Evolutionary conservation across 2,113 vertebrate species (phyloP), one percentile per base, ranked within the genome.

Genomic region (Halcyon malimbica): DNA sequence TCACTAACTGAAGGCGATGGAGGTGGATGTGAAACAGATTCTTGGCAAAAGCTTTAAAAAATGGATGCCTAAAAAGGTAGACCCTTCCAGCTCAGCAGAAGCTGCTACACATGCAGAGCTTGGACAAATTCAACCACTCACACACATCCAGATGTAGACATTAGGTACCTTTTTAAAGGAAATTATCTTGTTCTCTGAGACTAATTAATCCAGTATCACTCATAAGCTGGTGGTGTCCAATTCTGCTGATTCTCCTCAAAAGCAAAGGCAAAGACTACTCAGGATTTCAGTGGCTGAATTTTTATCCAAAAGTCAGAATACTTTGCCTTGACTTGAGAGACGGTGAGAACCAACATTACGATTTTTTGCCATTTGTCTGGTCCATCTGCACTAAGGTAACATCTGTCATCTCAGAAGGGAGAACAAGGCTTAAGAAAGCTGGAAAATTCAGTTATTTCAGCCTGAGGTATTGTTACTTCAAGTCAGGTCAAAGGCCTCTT

Each of bases 11-110:
- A 91, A 96, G 59, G 75, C 3, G 18, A 91, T 41, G 82, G 84
- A 94, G 64, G 93, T 96, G 93, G 83, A 84, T 87, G 91, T 90
- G 79, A 91, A 95, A 70, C 23, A 96, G 74, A 90, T 57, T 74
- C 84, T 74, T 81, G 76, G 78, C 60, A 91, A 93, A 78, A 37
- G 46, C 39, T 81, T 92, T 77, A 26, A 89, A 48, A 93, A 84
- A 85, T 18, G 48, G 13, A 17, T 87, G 65, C 31, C 41, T 90
- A 68, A 83, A 60, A 76, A 26, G 10, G 88, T 81, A 90, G 56
- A 37, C 37, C 18, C 3, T 29, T 17, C 26, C 12, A 65, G 13
- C 48, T 76, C 74, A 78, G 62, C 44, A 35, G 48, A 87, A 95
- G 29, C 16, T 68, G 60, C 48, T 68, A 57, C 35, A 29, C 89